phyloP scores from a whole-genome alignment of 2,888 invertebrate genomes.

The Tetanocera ferruginea region DNA sequence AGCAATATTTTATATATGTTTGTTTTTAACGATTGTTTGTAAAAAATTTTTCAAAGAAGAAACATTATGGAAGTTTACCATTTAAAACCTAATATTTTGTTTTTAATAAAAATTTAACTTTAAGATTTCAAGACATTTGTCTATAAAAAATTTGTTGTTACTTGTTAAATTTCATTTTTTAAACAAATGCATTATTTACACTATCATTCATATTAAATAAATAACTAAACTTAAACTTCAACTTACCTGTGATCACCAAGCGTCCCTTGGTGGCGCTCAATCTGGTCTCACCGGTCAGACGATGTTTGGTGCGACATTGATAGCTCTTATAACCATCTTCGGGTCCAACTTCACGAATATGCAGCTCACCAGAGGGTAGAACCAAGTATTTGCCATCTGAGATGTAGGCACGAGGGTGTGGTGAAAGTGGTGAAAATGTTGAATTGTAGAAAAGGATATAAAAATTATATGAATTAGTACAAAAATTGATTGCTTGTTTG shows the following conservation, averaged over 20 bases:
- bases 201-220: background rate
- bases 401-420: background rate
- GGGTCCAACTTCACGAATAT: conserved; percentile 94
- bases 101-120: background rate
- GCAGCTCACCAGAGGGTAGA: conserved; percentile 93
- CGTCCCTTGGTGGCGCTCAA: conserved; percentile 94
- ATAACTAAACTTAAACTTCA: conserved; percentile 29
- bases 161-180: background rate
- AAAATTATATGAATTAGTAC: conserved; percentile 46
- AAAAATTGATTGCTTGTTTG: background rate
- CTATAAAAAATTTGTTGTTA: background rate
- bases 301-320: conserved; percentile 93
- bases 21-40: no score
- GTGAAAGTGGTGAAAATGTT: conserved; percentile 24
- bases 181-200: conserved; percentile 24
- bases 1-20: no score
- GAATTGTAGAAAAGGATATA: conserved; percentile 31
- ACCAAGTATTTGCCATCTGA: conserved; percentile 96
- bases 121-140: background rate
- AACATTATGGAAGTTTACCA: background rate
- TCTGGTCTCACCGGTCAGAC: conserved; percentile 92
- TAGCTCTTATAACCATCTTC: conserved; percentile 95
- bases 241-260: conserved; percentile 95
- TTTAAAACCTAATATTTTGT: background rate
- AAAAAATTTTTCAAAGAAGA: no score